Evolutionary conservation across 2,113 vertebrate genomes (phyloP).

Genomic region (Motacilla alba): DNA sequence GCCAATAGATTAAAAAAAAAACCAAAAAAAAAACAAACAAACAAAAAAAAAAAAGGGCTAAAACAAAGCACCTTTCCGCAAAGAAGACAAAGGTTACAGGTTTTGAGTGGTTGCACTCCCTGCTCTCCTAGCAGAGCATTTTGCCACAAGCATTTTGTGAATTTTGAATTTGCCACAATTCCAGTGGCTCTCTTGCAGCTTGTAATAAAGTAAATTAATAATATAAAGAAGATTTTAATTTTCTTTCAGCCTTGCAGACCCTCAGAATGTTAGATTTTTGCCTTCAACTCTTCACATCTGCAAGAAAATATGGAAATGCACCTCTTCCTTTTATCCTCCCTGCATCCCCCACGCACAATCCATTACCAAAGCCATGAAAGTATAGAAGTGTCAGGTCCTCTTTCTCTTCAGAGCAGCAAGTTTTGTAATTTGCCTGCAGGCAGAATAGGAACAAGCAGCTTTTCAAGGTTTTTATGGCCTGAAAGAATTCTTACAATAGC

Average conservation of each 20-base stretch:
- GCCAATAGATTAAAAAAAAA: background rate
- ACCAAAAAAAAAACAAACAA: background rate
- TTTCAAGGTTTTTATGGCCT: background rate
- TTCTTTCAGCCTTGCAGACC: background rate
- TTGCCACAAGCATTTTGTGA: background rate
- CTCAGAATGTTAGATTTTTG: background rate
- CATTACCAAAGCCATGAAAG: background rate
- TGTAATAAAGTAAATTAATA: background rate
- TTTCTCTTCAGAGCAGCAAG: background rate
- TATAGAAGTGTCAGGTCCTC: background rate
- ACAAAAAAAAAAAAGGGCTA: background rate
- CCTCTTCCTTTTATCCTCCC: background rate
- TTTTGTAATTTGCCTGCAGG: background rate
- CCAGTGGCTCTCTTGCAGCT: background rate
- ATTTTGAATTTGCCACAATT: background rate
- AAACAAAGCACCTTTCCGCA: background rate
- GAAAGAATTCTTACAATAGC: background rate
- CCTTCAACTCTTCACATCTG: background rate
- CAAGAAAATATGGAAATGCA: background rate
- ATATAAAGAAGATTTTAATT: background rate
- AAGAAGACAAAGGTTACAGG: background rate
- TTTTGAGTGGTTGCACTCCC: background rate
- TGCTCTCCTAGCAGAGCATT: background rate
- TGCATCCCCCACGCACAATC: background rate
- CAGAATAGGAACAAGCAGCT: background rate